Percentiles rank a stretch among this genome's conserved stretches.
Conservation (phyloP, 1,140 invertebrate genomes). For the Drosophila kanapiae region DNA sequence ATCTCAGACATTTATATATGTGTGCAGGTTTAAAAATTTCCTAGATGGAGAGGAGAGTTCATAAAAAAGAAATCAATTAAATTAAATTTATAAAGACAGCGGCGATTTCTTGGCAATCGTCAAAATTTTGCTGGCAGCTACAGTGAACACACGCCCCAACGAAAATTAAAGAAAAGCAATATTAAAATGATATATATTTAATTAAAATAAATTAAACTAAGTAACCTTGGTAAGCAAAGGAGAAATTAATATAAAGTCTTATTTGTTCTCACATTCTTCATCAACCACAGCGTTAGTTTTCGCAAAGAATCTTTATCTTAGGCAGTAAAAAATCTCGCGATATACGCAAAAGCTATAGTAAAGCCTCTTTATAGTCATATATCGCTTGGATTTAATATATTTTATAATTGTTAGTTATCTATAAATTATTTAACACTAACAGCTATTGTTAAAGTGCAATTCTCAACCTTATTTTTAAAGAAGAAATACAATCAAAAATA, state of each 20-base stretch:
- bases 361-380: not conserved
- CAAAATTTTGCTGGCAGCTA: conserved; percentile 16
- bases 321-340: not conserved
- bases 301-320: not conserved
- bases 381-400: too few species aligned
- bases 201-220: not conserved
- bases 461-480: not conserved
- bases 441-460: too few species aligned
- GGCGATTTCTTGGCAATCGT: conserved; percentile 20
- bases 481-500: not conserved
- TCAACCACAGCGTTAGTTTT: not conserved
- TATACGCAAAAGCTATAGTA: not conserved
- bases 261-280: not conserved
- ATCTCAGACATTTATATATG: conserved; percentile 12
- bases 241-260: not conserved
- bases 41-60: conserved; percentile 19
- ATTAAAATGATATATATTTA: not conserved
- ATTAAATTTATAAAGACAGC: conserved; percentile 56
- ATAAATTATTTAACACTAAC: too few species aligned
- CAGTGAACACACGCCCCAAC: not conserved
- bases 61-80: conserved; percentile 61
- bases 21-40: conserved; percentile 16
- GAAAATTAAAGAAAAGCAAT: not conserved
- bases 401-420: not conserved
- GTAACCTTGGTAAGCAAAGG: not conserved